A percentile compares a stretch with the other conserved stretches of the same genome.
Evolutionary conservation across 2,797 vertebrate genomes (phyloP).

Genomic region (Chelmon rostratus): DNA sequence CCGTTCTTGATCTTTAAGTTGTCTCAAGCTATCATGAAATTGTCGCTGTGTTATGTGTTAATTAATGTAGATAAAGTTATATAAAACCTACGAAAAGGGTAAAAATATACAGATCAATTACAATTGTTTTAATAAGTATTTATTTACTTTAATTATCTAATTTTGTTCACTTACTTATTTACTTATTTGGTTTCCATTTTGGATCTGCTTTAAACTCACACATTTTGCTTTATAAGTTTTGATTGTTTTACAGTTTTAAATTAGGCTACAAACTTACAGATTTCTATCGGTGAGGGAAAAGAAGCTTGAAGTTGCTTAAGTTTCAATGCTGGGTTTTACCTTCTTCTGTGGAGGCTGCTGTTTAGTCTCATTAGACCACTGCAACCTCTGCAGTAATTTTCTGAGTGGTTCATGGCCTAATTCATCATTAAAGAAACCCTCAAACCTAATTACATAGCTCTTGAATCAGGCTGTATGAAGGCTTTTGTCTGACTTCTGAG

Average conservation of each 20-base stretch:
- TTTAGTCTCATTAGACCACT: constrained; percentile 62
- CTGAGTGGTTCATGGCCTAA: constrained; percentile 46
- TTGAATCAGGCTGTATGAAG: constrained; percentile 31
- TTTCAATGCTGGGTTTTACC: background rate
- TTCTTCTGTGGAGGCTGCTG: background rate
- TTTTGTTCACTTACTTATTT: background rate
- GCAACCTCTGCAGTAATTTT: constrained; percentile 27
- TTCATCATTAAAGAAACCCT: constrained; percentile 51
- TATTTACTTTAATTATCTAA: background rate
- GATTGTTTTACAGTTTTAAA: background rate
- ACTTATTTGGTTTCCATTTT: background rate
- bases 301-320: constrained; percentile 2
- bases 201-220: background rate
- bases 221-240: background rate
- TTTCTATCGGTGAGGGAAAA: background rate
- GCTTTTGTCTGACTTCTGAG: constrained; percentile 47
- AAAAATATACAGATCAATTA: background rate
- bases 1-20: no score
- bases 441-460: constrained; percentile 49
- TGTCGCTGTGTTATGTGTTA: no score
- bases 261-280: background rate
- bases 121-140: background rate
- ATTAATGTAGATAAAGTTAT: background rate
- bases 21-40: no score
- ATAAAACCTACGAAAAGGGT: background rate